Base-by-base conservation (phyloP, 2,888 invertebrate genomes). In the Apamea epomidion region DNA sequence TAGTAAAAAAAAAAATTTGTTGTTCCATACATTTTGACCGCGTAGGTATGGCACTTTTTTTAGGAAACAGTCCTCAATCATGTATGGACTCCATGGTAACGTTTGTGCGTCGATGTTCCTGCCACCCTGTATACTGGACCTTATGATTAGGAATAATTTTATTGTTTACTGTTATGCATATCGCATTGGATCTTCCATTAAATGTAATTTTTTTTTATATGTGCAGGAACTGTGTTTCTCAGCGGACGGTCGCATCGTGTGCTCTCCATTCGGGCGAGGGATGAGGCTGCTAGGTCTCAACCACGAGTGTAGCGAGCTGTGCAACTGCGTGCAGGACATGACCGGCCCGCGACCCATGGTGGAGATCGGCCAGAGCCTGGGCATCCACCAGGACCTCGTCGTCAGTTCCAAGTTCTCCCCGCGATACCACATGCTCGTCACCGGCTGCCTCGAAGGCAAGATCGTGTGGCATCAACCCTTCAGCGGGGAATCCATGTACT, bases 371-470 rank as follows among this genome's bases (percentile, higher is more conserved):
- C 97, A 97, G 90, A 98, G 98, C 90, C 97, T 98, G 81, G 98
- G 98, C 90, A 92, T 95, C 65, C 99, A 99, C 93, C 97, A 97
- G 74, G 98, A 98, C 92, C 98, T 98, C 81, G 99, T 99, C 37
- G 98, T 99, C 75, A 98, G 99, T 93, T 98, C 99, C 88, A 98
- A 98, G 94, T 99, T 99, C 95, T 99, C 98, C 85, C 99, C 99
- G 0, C 97, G 97, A 48, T 98, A 99, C 93, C 98, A 98, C 91
- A 97, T 99, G 88, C 97, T 99, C 62, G 99, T 99, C 64, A 99
- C 99, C 32, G 99, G 99, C 29, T 99, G 99, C 94, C 97, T 99
- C 70, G 98, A 98, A 82, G 99, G 99, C 48, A 98, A 98, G 93
- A 98, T 99, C 80, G 98, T 98, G 70, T 99, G 99, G 98, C 98